Base-by-base conservation (phyloP, 1,140 invertebrate genomes). In the Drosophila repleta region DNA sequence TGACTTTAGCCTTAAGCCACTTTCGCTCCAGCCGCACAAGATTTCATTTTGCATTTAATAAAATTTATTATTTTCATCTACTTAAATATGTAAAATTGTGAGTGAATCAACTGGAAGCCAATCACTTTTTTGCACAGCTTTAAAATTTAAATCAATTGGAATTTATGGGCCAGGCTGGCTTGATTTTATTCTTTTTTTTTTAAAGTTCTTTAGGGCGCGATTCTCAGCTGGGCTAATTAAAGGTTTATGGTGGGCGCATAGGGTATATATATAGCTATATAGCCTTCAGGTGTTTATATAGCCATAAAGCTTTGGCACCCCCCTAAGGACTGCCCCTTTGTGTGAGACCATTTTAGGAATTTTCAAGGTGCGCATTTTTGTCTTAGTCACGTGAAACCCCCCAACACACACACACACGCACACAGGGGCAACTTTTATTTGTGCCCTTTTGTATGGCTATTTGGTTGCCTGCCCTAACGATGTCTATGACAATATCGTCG, bases 221-320 rank as follows among this genome's bases (percentile, higher is more conserved):
- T 13, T 53, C 20, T 18, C 11, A 20, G n/a, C 32, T n/a, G n/a
- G 24, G 41, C 61, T 56, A 80, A 68, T 56, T 52, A 65, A 76
- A 81, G 60, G 18, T 74, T 57, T 60, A 53, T 62, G 57, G 13
- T 13, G 17, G 13, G 18, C 51, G 21, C 32, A 41, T 20, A 43
- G n/a, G 15, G 29, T 29, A 29, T 45, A 20, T 45, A 45, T 1
- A 3, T 39, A 66, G 51, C 46, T 78, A 82, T 75, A 60, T 64
- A 48, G 61, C 49, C 65, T 53, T 21, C 55, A 81, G 81, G 78
- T 87, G 82, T 87, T 84, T 84, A 84, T 81, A 81, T 77, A 64
- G 73, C 46, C 76, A 80, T 85, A 85, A 84, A 84, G 67, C 49
- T 46, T 39, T 61, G 39, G n/a, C 29, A 35, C 76, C 35, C 58